Evolutionary conservation across 2,888 invertebrate genomes (phyloP).

Genomic region (Erebia epiphron): DNA sequence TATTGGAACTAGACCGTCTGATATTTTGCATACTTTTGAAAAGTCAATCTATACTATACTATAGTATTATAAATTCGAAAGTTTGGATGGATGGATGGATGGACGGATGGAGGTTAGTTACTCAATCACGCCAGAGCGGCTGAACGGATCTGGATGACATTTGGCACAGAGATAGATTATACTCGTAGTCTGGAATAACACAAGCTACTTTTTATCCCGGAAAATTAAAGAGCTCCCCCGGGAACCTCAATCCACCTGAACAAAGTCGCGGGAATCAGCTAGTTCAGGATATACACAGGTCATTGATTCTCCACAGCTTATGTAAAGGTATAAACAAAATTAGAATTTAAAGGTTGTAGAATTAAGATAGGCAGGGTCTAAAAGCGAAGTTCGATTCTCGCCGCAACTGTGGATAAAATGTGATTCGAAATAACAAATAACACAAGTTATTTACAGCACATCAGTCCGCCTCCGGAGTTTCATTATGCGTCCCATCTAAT

Average conservation of each 20-base stretch:
- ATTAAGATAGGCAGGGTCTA: not conserved
- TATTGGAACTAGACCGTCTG: not conserved
- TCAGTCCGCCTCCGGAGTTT: constrained; percentile 50
- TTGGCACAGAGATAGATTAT: too few species aligned
- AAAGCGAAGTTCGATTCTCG: not conserved
- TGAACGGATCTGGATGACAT: too few species aligned
- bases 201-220: too few species aligned
- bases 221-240: too few species aligned
- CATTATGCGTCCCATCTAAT: constrained; percentile 55
- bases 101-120: too few species aligned
- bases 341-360: not conserved
- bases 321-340: not conserved
- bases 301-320: not conserved
- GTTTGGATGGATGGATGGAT: too few species aligned
- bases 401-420: not conserved
- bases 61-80: too few species aligned
- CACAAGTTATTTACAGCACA: constrained; percentile 63
- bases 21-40: not conserved
- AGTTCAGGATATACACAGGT: constrained; percentile 1
- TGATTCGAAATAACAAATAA: constrained; percentile 45
- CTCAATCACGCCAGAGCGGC: too few species aligned
- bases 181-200: too few species aligned
- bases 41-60: too few species aligned
- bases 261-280: too few species aligned
- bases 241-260: too few species aligned